These are phyloP conservation scores for Lucilia cuprina DNA, from an alignment of 1,140 invertebrate species.

Conservation along the genomic window DNA sequence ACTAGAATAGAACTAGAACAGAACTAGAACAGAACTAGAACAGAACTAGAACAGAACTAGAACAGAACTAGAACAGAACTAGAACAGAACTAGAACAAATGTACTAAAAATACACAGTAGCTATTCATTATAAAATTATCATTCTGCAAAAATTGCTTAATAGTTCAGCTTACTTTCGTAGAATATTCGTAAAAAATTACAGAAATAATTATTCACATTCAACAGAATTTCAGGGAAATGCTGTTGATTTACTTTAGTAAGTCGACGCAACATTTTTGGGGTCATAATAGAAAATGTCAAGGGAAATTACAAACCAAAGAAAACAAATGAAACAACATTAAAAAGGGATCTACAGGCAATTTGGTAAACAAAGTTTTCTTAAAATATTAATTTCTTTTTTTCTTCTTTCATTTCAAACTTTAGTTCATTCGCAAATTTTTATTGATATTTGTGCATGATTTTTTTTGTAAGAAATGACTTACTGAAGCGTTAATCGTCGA, in stretches of 20 bases:
- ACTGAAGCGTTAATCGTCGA: background rate
- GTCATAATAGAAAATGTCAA: background rate
- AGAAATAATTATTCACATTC: background rate
- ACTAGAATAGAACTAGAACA: too few species aligned
- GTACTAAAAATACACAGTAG: too few species aligned
- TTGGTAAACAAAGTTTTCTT: background rate
- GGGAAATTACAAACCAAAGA: background rate
- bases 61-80: too few species aligned
- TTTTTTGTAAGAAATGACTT: background rate
- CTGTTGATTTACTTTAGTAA: background rate
- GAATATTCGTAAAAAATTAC: background rate
- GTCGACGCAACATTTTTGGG: background rate
- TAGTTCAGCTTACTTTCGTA: background rate
- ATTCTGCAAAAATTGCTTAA: too few species aligned
- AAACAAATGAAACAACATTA: background rate
- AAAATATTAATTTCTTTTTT: background rate
- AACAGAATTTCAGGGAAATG: background rate
- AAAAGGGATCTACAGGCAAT: background rate
- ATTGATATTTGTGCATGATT: background rate
- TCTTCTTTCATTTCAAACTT: background rate
- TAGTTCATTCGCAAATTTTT: too few species aligned
- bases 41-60: too few species aligned
- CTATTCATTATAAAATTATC: too few species aligned
- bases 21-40: too few species aligned
- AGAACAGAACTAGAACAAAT: too few species aligned